Evolutionary conservation across 1,140 invertebrate species (phyloP), one percentile per base, ranked within the genome.

Genomic region (Drosophila arizonae): DNA sequence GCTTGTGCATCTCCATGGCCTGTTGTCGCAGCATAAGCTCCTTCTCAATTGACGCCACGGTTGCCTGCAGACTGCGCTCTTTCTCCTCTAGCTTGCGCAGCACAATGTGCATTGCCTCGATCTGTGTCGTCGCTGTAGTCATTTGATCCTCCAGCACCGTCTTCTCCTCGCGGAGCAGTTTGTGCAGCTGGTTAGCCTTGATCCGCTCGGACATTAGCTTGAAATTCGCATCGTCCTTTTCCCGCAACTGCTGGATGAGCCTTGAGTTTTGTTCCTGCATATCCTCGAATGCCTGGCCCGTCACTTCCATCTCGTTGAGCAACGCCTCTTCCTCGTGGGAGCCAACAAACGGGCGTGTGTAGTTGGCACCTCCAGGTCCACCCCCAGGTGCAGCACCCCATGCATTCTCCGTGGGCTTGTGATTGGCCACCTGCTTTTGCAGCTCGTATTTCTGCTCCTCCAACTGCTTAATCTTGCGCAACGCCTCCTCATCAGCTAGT

Each of bases 181-280:
- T 99, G 89, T 99, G 97, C 62, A 99, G 94, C 78, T 99, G 98
- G 92, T 99, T 99, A 5, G 98, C 97, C 92, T 99, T 99, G 57
- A 99, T 99, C 58, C 97, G 92, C 88, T 99, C 99, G 0, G 98
- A 98, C 98, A 99, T 99, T 0, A 99, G 94, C 92, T 99, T 99
- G 88, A 99, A 99, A 92, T 99, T 99, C 3, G 98, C 98, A 91
- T 99, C 98, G 92, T 99, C 99, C 89, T 99, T 99, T 91, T 99
- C 98, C 3, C 97, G 93, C 15, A 99, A 92, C 92, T 99, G 98
- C 84, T 99, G 98, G 56, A 99, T 97, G 10, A 99, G 93, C 30
- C 98, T 93, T 0, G 97, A 97, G 93, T 99, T 99, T 92, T 99
- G 98, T 90, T 99, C 98, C 92, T 99, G 98, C 98, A 99, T 99